Percentiles rank a stretch among this genome's conserved stretches.
Conservation (phyloP, 2,797 vertebrate genomes). For the Gallirallus australis region DNA sequence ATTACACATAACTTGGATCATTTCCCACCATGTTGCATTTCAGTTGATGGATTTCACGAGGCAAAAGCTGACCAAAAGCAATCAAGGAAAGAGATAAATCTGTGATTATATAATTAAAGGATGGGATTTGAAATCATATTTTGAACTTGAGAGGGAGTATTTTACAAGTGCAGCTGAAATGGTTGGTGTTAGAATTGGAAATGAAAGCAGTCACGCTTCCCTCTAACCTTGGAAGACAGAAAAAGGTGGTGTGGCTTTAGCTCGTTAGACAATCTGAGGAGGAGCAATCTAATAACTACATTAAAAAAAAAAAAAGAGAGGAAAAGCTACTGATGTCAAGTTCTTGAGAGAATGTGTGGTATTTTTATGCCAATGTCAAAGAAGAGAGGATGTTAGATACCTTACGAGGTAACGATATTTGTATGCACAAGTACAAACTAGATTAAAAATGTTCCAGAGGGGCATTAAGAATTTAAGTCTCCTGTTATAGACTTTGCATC, state of each 20-base stretch:
- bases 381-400: background rate
- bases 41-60: background rate
- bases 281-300: background rate
- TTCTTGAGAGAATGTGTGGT: background rate
- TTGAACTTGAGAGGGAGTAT: background rate
- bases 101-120: background rate
- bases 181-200: background rate
- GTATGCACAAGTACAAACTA: background rate
- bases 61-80: background rate
- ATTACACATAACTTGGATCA: background rate
- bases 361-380: background rate
- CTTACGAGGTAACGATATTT: background rate
- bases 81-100: background rate
- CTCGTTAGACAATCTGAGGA: background rate
- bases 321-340: background rate
- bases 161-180: background rate
- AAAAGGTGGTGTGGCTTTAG: background rate
- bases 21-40: background rate
- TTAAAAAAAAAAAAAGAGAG: background rate
- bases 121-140: background rate
- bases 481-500: background rate
- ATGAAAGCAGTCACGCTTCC: background rate
- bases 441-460: background rate
- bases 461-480: background rate
- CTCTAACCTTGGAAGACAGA: background rate